Evolutionary conservation across 1,140 invertebrate genomes (phyloP).

Genomic region (Phenacoccus solenopsis): DNA sequence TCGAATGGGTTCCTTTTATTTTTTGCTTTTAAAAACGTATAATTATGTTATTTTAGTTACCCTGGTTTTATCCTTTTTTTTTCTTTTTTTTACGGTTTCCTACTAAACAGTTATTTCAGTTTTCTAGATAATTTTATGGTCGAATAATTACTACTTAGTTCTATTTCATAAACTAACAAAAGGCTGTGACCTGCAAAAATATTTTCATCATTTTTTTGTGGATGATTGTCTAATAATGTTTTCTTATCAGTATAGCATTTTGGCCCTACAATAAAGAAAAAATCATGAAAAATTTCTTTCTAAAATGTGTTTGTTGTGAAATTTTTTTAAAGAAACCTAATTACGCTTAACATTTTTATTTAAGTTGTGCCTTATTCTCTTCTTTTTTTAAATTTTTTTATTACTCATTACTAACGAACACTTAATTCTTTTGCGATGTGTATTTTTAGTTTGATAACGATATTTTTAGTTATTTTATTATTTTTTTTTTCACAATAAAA

Average conservation of each 20-base stretch:
- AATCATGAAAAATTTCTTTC: no score
- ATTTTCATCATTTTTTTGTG: not conserved
- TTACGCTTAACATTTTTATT: constrained; percentile 3
- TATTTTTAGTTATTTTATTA: not conserved
- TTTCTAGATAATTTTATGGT: no score
- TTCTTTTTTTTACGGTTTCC: no score
- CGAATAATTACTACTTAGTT: no score
- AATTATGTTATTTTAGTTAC: no score
- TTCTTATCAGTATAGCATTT: not conserved
- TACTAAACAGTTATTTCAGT: no score
- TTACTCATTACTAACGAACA: not conserved
- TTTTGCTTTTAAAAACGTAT: no score
- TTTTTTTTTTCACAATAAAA: not conserved
- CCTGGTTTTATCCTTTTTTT: no score
- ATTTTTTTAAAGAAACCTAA: not conserved
- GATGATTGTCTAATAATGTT: not conserved
- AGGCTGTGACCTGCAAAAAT: not conserved
- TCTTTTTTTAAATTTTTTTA: not conserved
- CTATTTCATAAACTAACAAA: not conserved
- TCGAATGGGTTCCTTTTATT: no score
- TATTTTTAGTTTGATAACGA: not conserved
- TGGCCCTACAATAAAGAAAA: not conserved
- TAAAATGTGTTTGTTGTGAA: not conserved
- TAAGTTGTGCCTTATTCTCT: not conserved
- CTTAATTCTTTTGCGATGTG: not conserved